Conservation (phyloP, 2,113 vertebrate species). For the Azemiops feae region DNA sequence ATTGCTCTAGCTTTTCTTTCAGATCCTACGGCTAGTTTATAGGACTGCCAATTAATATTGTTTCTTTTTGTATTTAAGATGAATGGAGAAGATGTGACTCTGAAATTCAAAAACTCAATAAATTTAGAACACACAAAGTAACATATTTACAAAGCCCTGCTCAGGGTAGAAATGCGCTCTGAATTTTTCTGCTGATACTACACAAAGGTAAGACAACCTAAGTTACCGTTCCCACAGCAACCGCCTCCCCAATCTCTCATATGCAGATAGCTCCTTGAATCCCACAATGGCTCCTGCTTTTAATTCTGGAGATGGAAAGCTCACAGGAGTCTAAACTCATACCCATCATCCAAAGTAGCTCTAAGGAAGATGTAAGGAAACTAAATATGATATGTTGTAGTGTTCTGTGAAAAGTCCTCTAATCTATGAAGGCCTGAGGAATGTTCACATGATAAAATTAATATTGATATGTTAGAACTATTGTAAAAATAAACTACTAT, state of each 20-base stretch:
- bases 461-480: not conserved
- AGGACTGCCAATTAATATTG: not conserved
- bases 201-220: slow-evolving; percentile 8
- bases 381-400: not conserved
- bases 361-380: not conserved
- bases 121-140: not conserved
- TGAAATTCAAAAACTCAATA: slow-evolving; percentile 22
- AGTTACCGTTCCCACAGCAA: not conserved
- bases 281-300: not conserved
- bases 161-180: not conserved
- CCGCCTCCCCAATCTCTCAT: slow-evolving; percentile 20
- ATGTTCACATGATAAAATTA: not conserved
- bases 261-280: not conserved
- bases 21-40: not conserved
- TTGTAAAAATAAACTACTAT: not conserved
- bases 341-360: not conserved
- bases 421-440: not conserved
- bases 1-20: slow-evolving; percentile 1
- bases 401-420: not conserved
- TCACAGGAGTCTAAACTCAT: not conserved
- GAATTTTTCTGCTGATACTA: slow-evolving; percentile 1
- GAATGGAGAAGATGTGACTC: not conserved
- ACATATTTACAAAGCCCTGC: slow-evolving; percentile 9
- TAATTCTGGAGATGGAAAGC: not conserved
- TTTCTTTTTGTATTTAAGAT: slow-evolving; percentile 20